These are phyloP conservation scores for Orthosia gothica DNA, from an alignment of 2,888 invertebrate species.

Conservation along the genomic window DNA sequence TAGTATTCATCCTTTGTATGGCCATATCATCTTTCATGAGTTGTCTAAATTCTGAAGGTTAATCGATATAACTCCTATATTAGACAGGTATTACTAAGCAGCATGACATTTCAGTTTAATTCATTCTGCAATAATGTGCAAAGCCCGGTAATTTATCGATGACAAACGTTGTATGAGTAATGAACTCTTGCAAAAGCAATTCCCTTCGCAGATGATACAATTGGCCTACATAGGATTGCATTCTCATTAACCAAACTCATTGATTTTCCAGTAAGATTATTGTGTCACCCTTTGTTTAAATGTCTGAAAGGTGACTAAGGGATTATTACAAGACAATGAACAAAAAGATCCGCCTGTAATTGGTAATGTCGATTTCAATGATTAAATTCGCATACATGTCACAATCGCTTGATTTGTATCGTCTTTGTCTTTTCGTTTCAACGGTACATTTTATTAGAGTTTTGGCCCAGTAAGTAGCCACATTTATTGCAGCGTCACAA, in stretches of 20 bases:
- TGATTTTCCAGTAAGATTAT: conserved; percentile 27
- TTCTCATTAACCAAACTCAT: conserved; percentile 45
- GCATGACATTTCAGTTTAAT: conserved; percentile 42
- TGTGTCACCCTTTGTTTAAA: conserved; percentile 28
- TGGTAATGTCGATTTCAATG: not conserved
- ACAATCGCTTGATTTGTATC: no score
- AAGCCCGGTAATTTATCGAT: conserved; percentile 43
- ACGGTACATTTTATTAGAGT: no score
- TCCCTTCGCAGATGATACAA: conserved; percentile 45
- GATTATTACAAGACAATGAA: conserved; percentile 27
- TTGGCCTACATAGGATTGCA: conserved; percentile 17
- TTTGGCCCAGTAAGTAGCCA: no score
- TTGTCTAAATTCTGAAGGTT: conserved; percentile 2
- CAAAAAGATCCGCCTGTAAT: not conserved
- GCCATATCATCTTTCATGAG: not conserved
- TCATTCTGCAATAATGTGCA: conserved; percentile 46
- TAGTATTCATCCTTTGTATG: not conserved
- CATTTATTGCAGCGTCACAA: no score
- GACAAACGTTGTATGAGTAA: conserved; percentile 45
- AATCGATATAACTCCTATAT: not conserved
- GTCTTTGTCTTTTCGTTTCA: no score
- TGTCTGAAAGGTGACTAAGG: conserved; percentile 20
- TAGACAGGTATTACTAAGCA: conserved; percentile 23
- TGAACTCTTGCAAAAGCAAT: conserved; percentile 55
- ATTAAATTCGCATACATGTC: not conserved